phyloP scores from a whole-genome alignment of 2,797 vertebrate genomes.

The Lithobates pipiens region DNA sequence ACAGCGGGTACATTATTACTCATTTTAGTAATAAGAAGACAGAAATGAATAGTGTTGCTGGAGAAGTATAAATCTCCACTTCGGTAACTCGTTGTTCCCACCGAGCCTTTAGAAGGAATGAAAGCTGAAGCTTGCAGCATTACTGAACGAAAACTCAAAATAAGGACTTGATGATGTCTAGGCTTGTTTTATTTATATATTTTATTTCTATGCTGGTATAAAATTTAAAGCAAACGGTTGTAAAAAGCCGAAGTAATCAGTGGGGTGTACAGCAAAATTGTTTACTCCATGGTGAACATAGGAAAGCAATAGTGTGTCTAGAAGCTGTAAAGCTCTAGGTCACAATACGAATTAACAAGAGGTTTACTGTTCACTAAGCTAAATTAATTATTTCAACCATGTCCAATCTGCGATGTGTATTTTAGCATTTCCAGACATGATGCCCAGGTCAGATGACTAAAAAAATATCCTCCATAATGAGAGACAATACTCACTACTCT shows the following conservation, averaged over 20 bases:
- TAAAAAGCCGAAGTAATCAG: neutral
- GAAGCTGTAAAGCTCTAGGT: neutral
- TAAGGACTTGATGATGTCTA: neutral
- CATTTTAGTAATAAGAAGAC: slow-evolving; percentile 16
- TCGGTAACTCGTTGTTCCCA: neutral
- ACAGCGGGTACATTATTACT: slow-evolving; percentile 18
- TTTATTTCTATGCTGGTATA: neutral
- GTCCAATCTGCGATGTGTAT: too few relatives aligned
- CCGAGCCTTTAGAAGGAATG: neutral
- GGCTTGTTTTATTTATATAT: neutral
- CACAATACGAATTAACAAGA: neutral
- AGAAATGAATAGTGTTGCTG: slow-evolving; percentile 15
- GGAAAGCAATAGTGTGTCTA: neutral
- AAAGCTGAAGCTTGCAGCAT: neutral
- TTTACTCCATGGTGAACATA: neutral
- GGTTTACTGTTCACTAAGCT: too few relatives aligned
- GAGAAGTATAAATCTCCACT: neutral
- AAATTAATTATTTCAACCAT: too few relatives aligned
- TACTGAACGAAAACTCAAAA: neutral
- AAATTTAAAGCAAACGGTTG: neutral
- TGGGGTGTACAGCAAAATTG: too few relatives aligned
- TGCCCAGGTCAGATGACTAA: too few relatives aligned
- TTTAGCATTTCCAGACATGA: too few relatives aligned
- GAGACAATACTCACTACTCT: too few relatives aligned
- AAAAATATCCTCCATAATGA: too few relatives aligned